Conservation (phyloP, 2,888 invertebrate genomes). For the Syritta pipiens region DNA sequence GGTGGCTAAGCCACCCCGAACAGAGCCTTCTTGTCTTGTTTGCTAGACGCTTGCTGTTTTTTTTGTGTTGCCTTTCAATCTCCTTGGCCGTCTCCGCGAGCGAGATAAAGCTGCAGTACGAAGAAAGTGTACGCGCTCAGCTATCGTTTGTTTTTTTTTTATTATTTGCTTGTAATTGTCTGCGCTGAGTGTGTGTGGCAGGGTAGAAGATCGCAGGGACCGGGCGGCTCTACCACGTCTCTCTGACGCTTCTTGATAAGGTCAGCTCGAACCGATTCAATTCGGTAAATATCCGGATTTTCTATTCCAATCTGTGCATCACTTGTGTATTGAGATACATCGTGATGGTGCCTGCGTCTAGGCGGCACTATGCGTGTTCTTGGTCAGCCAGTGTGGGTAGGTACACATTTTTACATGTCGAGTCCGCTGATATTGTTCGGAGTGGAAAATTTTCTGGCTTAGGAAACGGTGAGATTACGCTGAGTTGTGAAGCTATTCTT, state of each 20-base stretch:
- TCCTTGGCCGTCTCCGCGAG: no score
- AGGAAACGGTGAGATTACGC: slow-evolving; percentile 15
- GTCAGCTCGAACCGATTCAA: slow-evolving; percentile 52
- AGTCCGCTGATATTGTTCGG: slow-evolving; percentile 22
- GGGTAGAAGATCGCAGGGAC: background rate
- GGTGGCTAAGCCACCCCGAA: background rate
- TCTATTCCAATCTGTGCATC: no score
- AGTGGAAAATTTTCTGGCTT: slow-evolving; percentile 35
- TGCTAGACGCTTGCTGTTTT: slow-evolving; percentile 15
- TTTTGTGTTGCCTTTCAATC: background rate
- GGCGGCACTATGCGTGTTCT: background rate
- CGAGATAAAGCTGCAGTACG: slow-evolving; percentile 23
- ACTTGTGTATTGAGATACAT: no score
- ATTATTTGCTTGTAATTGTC: slow-evolving; percentile 26
- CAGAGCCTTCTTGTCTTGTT: slow-evolving; percentile 1
- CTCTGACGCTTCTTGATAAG: slow-evolving; percentile 36
- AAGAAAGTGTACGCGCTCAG: slow-evolving; percentile 20
- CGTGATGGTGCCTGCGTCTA: no score
- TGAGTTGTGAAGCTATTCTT: background rate
- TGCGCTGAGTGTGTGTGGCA: background rate
- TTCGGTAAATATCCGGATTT: slow-evolving; percentile 42
- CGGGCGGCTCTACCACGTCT: background rate
- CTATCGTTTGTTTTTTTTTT: slow-evolving; percentile 19
- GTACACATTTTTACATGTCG: background rate
- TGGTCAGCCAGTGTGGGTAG: background rate